Evolutionary conservation across 1,140 invertebrate genomes (phyloP).

Genomic region (Whitmania pigra): DNA sequence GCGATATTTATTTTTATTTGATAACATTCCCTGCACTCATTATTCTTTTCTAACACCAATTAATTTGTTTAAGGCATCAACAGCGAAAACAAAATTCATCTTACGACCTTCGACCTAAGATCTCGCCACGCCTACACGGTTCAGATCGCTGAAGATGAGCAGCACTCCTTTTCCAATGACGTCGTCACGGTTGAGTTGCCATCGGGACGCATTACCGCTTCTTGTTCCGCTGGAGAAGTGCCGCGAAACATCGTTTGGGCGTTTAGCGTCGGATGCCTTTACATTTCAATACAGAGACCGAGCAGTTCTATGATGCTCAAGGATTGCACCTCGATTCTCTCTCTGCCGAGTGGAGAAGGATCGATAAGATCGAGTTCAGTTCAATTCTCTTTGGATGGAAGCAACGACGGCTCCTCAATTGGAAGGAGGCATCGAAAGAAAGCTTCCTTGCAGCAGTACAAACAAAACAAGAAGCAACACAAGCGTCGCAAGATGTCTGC

Average conservation of each 20-base stretch:
- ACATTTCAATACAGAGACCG: conserved; percentile 15
- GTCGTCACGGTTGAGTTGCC: conserved; percentile 22
- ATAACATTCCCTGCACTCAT: neutral
- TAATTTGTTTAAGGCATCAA: neutral
- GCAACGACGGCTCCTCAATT: neutral
- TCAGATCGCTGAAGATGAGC: conserved; percentile 22
- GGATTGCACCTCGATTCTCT: neutral
- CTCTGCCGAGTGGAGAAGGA: neutral
- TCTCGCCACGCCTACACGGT: neutral
- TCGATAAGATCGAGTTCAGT: neutral
- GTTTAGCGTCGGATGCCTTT: conserved; percentile 22
- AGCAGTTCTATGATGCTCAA: neutral
- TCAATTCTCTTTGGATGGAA: neutral
- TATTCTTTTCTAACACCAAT: neutral
- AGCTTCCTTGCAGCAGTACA: neutral
- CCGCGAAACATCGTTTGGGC: conserved; percentile 20
- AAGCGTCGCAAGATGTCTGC: conserved; percentile 24
- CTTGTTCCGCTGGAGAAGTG: conserved; percentile 1
- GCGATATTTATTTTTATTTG: neutral
- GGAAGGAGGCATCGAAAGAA: neutral
- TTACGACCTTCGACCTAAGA: neutral
- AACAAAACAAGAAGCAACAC: conserved; percentile 16
- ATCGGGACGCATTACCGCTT: conserved; percentile 19
- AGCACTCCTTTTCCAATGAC: conserved; percentile 16
- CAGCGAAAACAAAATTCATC: neutral